Evolutionary conservation across 2,888 invertebrate species (phyloP), one percentile per base, ranked within the genome.

Genomic region (Therioaphis trifolii): DNA sequence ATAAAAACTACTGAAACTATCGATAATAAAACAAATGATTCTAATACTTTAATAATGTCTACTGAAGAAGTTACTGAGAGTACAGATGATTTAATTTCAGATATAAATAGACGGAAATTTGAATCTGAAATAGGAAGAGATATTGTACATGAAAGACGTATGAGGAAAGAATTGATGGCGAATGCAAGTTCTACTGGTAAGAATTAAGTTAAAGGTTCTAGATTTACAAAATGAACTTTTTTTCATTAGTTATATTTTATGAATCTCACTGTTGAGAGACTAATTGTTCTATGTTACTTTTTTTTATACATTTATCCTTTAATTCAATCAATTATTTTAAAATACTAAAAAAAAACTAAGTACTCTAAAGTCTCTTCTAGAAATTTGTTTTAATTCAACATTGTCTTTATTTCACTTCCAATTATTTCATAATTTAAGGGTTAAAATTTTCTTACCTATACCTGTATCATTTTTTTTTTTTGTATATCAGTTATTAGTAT

Each of bases 51-150:
- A 21, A 18, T 29, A 11, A 14, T 29, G 0, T 72, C 71, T 61
- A 72, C 15, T 71, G 61, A 61, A 43, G 58, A 71, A 29, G 29
- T 46, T 72, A 12, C 29, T 61, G 80, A 43, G 3, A 46, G 18
- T 61, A 80, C 71, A 69, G n/a, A 24, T 0, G 55, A 78, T 55
- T 52, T 72, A 49, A 15, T 58, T 80, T 77, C 85, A 35, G 85
- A 86, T 63, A 82, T 78, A 46, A 86, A 84, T 55, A 86, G 89
- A n/a, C 87, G 89, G 4, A 89, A 88, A 84, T 89, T 90, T 85
- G 90, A 90, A 84, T 89, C 90, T 1, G 90, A 90, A 86, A 90
- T 90, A 29, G 90, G 90, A 0, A 86, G 90, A 12, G 90, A 90
- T 85, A 89, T 90, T 55, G 88, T 90, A 0, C 87, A 89, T 11